Percentiles rank a stretch among this genome's conserved stretches.
Conservation (phyloP, 2,888 invertebrate genomes). For the Blomia tropicalis region DNA sequence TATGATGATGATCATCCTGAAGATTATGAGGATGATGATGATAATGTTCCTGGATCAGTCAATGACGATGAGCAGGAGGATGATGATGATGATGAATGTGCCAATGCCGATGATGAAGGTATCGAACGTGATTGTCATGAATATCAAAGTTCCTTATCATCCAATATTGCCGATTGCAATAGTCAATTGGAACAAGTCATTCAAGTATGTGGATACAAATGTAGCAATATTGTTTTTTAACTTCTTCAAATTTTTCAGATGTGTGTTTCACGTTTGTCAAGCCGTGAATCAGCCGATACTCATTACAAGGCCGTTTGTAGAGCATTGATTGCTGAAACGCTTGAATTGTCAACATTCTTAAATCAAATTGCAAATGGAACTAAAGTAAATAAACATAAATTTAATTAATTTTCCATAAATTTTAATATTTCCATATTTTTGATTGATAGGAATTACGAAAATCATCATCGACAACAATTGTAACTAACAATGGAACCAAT, state of each 20-base stretch:
- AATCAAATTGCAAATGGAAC: slow-evolving; percentile 61
- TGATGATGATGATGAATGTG: slow-evolving; percentile 12
- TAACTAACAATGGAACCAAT: not conserved
- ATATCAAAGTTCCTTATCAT: too few relatives aligned
- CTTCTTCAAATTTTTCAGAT: slow-evolving; percentile 2
- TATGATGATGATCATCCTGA: slow-evolving; percentile 7
- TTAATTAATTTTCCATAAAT: not conserved
- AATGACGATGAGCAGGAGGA: not conserved
- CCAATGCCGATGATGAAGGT: slow-evolving; percentile 20
- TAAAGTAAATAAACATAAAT: slow-evolving; percentile 35
- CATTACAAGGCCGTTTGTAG: slow-evolving; percentile 84
- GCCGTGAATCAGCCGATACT: slow-evolving; percentile 43
- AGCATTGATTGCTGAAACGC: slow-evolving; percentile 74
- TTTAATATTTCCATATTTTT: not conserved
- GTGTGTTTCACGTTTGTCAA: slow-evolving; percentile 17
- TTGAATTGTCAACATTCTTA: slow-evolving; percentile 75
- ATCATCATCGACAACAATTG: not conserved
- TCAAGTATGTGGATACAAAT: not conserved
- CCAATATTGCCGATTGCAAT: too few relatives aligned
- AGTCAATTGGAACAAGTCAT: slow-evolving; percentile 11
- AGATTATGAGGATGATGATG: not conserved
- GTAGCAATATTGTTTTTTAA: not conserved
- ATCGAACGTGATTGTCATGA: slow-evolving; percentile 26
- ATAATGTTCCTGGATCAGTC: not conserved
- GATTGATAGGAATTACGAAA: slow-evolving; percentile 17